These are phyloP conservation scores for Australoheros facetus DNA, from an alignment of 2,797 vertebrate genomes.

Conservation along the genomic window DNA sequence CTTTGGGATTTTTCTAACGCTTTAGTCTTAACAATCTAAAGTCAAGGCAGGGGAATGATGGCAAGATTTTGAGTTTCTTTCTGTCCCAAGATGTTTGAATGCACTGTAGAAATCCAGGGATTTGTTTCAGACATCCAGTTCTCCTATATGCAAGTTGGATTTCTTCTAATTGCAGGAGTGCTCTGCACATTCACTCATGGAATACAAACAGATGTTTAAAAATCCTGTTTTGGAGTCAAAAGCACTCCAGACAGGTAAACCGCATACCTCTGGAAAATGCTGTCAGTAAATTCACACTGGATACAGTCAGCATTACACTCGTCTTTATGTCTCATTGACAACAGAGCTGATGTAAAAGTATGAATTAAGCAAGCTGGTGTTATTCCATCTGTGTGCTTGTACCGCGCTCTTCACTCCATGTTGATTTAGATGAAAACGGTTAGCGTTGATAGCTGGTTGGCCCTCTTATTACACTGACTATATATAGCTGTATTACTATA, in stretches of 20 bases:
- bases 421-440: slow-evolving; percentile 10
- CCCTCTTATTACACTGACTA: slow-evolving; percentile 17
- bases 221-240: not conserved
- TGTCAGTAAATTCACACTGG: not conserved
- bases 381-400: not conserved
- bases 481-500: slow-evolving; percentile 25
- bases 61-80: not conserved
- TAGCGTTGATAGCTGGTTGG: slow-evolving; percentile 36
- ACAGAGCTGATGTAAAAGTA: slow-evolving; percentile 17
- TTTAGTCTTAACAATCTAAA: slow-evolving; percentile 45
- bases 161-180: slow-evolving; percentile 9
- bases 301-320: slow-evolving; percentile 11
- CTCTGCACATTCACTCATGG: slow-evolving; percentile 29
- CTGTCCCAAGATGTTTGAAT: slow-evolving; percentile 31
- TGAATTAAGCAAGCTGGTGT: slow-evolving; percentile 19
- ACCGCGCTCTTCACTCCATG: not conserved
- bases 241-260: slow-evolving; percentile 13
- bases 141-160: slow-evolving; percentile 25
- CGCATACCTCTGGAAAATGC: slow-evolving; percentile 41
- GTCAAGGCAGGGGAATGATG: not conserved
- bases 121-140: slow-evolving; percentile 42
- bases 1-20: slow-evolving; percentile 32
- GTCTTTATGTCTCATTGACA: slow-evolving; percentile 24
- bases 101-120: slow-evolving; percentile 59
- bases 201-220: slow-evolving; percentile 29